Evolutionary conservation across 2,888 invertebrate genomes (phyloP).

Genomic region (Tanytarsus gracilentus): DNA sequence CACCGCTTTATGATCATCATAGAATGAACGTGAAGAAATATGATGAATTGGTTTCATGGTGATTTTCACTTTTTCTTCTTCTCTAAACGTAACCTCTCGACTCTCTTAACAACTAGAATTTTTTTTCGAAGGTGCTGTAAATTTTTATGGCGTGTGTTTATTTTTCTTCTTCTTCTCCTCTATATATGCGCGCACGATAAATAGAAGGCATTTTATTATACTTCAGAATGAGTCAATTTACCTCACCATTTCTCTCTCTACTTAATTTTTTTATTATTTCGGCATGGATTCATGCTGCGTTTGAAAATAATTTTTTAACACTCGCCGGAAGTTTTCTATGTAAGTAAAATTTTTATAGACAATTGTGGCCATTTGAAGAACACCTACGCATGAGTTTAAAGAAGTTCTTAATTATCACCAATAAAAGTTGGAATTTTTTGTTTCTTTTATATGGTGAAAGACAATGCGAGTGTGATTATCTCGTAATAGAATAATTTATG

Average conservation of each 20-base stretch:
- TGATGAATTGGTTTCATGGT: constrained; percentile 20
- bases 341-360: no score
- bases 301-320: no score
- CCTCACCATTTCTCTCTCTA: not conserved
- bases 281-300: not conserved
- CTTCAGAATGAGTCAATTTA: constrained; percentile 6
- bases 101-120: no score
- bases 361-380: no score
- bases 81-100: no score
- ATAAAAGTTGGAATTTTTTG: not conserved
- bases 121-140: not conserved
- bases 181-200: not conserved
- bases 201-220: not conserved
- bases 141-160: constrained; percentile 15
- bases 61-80: constrained; percentile 18
- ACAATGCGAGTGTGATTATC: constrained; percentile 1
- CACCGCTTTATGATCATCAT: not conserved
- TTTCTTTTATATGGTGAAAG: not conserved
- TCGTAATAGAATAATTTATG: constrained; percentile 10
- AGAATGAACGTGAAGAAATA: not conserved
- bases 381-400: no score
- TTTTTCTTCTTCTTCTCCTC: not conserved
- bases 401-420: no score
- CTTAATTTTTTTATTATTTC: not conserved
- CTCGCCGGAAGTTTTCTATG: no score